These are phyloP conservation scores for Trichonephila inaurata DNA, from an alignment of 1,140 invertebrate genomes.

Conservation along the genomic window DNA sequence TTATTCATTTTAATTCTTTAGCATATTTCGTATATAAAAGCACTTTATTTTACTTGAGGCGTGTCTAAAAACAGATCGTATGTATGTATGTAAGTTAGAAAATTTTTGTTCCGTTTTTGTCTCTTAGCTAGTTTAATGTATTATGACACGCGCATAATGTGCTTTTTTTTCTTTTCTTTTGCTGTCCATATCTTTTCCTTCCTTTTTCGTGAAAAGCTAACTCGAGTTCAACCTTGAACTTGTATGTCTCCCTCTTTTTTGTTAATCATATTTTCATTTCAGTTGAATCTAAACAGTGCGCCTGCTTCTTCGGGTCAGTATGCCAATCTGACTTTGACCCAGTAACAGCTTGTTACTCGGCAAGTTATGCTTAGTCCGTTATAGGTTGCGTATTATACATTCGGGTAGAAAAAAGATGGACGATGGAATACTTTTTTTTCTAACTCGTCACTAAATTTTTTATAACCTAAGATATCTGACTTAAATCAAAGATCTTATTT, in stretches of 20 bases:
- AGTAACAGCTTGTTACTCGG: neutral
- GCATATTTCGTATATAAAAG: neutral
- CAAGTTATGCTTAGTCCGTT: neutral
- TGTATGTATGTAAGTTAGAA: neutral
- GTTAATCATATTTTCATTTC: neutral
- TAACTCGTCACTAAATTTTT: neutral
- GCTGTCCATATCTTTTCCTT: neutral
- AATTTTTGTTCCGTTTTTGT: neutral
- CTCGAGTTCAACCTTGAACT: neutral
- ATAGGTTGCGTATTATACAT: neutral
- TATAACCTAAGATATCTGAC: neutral
- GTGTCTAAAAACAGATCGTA: neutral
- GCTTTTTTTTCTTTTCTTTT: neutral
- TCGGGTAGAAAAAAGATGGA: no score
- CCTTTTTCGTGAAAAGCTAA: neutral
- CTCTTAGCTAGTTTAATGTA: neutral
- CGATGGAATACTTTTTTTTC: no score
- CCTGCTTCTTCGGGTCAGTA: neutral
- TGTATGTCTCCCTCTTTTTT: neutral
- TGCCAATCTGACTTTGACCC: slow-evolving; percentile 14
- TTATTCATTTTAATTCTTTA: neutral
- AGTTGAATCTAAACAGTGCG: neutral
- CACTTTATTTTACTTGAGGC: neutral
- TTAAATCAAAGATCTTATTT: neutral
- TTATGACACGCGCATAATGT: neutral